Conservation (phyloP, 2,797 vertebrate genomes). For the Pygocentrus nattereri region DNA sequence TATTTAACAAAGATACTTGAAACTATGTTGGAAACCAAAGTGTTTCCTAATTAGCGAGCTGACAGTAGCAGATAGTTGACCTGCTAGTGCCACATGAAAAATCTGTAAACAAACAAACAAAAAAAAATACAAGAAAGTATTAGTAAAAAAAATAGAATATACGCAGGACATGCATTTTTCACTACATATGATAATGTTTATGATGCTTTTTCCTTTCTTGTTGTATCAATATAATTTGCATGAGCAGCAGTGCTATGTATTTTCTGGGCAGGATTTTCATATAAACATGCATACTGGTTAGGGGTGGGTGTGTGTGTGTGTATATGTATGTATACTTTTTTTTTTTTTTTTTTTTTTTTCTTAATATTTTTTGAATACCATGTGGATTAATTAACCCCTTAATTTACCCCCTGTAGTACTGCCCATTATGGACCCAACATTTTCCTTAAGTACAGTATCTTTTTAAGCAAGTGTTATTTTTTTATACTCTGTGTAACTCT, state of each 20-base stretch:
- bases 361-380: constrained; percentile 67
- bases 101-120: constrained; percentile 64
- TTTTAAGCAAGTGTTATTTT: constrained; percentile 76
- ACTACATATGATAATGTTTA: constrained; percentile 76
- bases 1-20: constrained; percentile 84
- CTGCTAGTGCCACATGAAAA: constrained; percentile 73
- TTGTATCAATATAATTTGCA: constrained; percentile 74
- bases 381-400: constrained; percentile 26
- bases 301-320: too few relatives aligned
- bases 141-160: constrained; percentile 75
- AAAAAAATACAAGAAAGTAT: constrained; percentile 64
- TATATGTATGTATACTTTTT: constrained; percentile 72
- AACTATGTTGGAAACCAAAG: constrained; percentile 76
- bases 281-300: constrained; percentile 64
- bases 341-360: constrained; percentile 72
- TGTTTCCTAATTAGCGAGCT: constrained; percentile 64
- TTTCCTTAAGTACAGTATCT: constrained; percentile 72
- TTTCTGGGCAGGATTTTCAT: constrained; percentile 67
- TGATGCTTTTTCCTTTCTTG: constrained; percentile 71
- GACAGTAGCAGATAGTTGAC: constrained; percentile 65
- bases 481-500: constrained; percentile 69
- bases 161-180: constrained; percentile 75
- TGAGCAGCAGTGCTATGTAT: constrained; percentile 72
- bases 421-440: constrained; percentile 66
- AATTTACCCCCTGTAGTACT: constrained; percentile 75